Evolutionary conservation across 2,113 vertebrate genomes (phyloP).

Genomic region (Micronycteris hirsuta): DNA sequence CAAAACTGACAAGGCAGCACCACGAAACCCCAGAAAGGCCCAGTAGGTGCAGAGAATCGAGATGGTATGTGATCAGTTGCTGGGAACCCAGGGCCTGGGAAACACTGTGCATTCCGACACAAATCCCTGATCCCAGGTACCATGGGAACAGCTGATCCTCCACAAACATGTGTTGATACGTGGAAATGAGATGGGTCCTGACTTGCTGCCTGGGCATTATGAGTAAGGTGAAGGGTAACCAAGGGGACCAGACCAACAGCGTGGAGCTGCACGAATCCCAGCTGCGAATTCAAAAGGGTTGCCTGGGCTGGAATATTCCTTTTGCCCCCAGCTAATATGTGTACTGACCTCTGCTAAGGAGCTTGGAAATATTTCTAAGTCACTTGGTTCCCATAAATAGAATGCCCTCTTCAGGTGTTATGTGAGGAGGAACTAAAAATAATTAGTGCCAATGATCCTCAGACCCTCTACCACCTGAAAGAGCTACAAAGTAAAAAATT

Average conservation of each 20-base stretch:
- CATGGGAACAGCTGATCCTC: conserved; percentile 61
- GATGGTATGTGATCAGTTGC: neutral
- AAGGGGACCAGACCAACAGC: conserved; percentile 7
- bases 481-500: neutral
- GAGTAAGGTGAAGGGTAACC: conserved; percentile 45
- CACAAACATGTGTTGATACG: conserved; percentile 33
- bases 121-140: conserved; percentile 48
- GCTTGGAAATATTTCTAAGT: conserved; percentile 49
- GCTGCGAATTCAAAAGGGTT: conserved; percentile 27
- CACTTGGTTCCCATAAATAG: conserved; percentile 35
- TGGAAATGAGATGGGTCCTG: conserved; percentile 35
- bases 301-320: conserved; percentile 10
- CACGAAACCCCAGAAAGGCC: conserved; percentile 28
- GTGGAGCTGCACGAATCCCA: conserved; percentile 20
- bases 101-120: conserved; percentile 11
- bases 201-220: conserved; percentile 36
- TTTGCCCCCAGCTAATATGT: conserved; percentile 20
- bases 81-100: conserved; percentile 42
- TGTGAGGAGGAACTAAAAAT: conserved; percentile 28
- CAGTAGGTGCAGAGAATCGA: neutral
- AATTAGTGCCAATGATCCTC: conserved; percentile 25
- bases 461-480: neutral
- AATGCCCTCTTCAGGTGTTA: conserved; percentile 32
- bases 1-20: neutral
- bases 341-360: conserved; percentile 49